Conservation (phyloP, 2,797 vertebrate genomes). For the Melanotaenia trifasciata region DNA sequence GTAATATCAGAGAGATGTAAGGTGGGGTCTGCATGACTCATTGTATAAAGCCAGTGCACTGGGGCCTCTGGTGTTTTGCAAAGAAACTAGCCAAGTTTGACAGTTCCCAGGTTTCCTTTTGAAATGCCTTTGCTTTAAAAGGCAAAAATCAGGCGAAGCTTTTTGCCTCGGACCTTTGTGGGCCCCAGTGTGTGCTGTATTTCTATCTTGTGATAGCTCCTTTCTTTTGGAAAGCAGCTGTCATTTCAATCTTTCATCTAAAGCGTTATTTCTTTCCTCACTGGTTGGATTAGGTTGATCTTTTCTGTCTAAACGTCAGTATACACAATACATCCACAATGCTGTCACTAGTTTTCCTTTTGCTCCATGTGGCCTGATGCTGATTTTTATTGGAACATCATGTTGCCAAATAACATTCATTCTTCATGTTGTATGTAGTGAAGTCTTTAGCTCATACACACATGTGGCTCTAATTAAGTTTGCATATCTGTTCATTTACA, state of each 20-base stretch:
- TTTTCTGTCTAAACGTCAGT: conserved; percentile 40
- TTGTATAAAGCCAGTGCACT: conserved; percentile 42
- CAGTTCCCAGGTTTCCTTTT: conserved; percentile 77
- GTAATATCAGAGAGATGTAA: conserved; percentile 58
- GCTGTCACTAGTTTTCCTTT: background rate
- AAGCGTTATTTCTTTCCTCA: conserved; percentile 58
- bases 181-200: conserved; percentile 61
- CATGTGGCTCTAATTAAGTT: conserved; percentile 80
- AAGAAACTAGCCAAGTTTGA: conserved; percentile 78
- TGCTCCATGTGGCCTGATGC: conserved; percentile 37
- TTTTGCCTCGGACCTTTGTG: conserved; percentile 50
- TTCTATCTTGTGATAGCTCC: conserved; percentile 63
- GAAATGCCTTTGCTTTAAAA: conserved; percentile 84
- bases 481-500: conserved; percentile 72
- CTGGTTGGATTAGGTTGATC: conserved; percentile 64
- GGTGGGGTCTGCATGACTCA: conserved; percentile 70
- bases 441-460: conserved; percentile 50
- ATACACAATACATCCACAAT: conserved; percentile 38
- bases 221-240: conserved; percentile 42
- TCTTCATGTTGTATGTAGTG: conserved; percentile 71
- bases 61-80: conserved; percentile 68
- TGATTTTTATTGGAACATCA: conserved; percentile 33
- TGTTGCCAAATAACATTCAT: conserved; percentile 59
- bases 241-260: conserved; percentile 52
- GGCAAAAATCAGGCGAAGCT: conserved; percentile 73